Conservation (phyloP, 35 echinoderm and acorn worm species). For the Apostichopus californicus region DNA sequence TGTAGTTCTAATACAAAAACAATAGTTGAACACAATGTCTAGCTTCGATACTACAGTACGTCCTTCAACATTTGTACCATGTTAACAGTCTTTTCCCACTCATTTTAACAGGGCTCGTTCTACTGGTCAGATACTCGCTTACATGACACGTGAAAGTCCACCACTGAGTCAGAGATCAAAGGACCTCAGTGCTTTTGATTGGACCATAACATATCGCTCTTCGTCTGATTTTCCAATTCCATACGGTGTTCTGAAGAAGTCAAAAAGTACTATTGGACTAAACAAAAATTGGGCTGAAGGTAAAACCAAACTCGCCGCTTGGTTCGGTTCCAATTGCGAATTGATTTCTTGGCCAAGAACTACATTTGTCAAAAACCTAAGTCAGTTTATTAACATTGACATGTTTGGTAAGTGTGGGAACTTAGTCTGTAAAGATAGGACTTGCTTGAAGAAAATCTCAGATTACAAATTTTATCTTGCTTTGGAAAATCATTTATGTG, state of each 20-base stretch:
- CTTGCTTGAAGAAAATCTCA: constrained; percentile 45
- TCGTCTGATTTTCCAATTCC: constrained; percentile 15
- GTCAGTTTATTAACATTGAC: constrained; percentile 49
- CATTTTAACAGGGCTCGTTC: not conserved
- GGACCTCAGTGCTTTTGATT: not conserved
- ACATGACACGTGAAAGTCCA: constrained; percentile 16
- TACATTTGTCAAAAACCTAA: constrained; percentile 55
- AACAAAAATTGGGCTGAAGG: not conserved
- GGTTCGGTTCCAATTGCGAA: constrained; percentile 76
- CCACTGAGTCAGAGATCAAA: not conserved
- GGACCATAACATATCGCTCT: constrained; percentile 10
- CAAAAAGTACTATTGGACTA: no score
- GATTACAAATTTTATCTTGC: constrained; percentile 79
- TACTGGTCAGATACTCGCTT: not conserved
- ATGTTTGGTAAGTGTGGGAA: constrained; percentile 69
- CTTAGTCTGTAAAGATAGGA: constrained; percentile 39
- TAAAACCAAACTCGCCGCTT: constrained; percentile 59
- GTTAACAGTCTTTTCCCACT: no score
- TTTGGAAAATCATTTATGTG: constrained; percentile 72
- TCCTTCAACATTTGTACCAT: not conserved
- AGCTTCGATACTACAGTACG: no score
- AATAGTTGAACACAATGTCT: no score
- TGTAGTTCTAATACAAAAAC: no score
- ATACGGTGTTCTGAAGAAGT: no score
- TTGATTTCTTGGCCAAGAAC: constrained; percentile 67